A percentile compares a stretch with the other conserved stretches of the same genome.
These are phyloP conservation scores for Aphrocallistes beatrix DNA, from an alignment of 37 sponge, comb jelly and placozoan genomes.

Conservation along the genomic window DNA sequence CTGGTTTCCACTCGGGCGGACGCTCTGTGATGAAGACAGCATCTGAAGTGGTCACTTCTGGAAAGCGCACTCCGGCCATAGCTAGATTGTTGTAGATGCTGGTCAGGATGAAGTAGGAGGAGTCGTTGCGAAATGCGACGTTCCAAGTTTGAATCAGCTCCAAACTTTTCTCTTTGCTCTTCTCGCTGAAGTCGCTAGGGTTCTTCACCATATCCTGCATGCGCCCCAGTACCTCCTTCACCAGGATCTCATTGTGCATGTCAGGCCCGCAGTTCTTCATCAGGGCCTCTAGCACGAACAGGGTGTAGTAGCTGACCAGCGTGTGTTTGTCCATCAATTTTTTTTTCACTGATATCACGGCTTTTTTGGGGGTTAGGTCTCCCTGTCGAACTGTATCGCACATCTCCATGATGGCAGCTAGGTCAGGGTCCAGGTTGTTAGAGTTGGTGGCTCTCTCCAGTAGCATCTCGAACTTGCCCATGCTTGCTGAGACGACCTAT, in stretches of 20 bases:
- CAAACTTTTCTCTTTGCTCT: slow-evolving; percentile 44
- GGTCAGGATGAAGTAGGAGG: slow-evolving; percentile 41
- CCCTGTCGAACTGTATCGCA: slow-evolving; percentile 1
- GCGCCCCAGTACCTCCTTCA: slow-evolving; percentile 50
- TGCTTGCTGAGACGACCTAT: too few relatives aligned
- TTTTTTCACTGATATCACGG: slow-evolving; percentile 36
- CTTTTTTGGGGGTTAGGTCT: slow-evolving; percentile 30
- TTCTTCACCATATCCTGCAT: slow-evolving; percentile 58
- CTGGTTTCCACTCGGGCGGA: not conserved
- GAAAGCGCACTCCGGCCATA: slow-evolving; percentile 58
- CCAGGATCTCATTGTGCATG: slow-evolving; percentile 63
- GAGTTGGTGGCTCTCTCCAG: slow-evolving; percentile 17
- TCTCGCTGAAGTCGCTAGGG: slow-evolving; percentile 22
- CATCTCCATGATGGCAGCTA: slow-evolving; percentile 10
- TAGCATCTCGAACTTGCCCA: slow-evolving; percentile 5
- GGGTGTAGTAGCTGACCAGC: slow-evolving; percentile 38
- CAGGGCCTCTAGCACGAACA: slow-evolving; percentile 66
- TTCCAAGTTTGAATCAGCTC: slow-evolving; percentile 74
- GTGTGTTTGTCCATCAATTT: slow-evolving; percentile 34
- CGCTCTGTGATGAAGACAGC: slow-evolving; percentile 14
- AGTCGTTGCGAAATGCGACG: slow-evolving; percentile 53
- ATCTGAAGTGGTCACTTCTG: slow-evolving; percentile 40
- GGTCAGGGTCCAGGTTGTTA: slow-evolving; percentile 10
- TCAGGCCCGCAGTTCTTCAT: slow-evolving; percentile 83
- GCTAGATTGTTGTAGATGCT: slow-evolving; percentile 53